phyloP scores from a whole-genome alignment of 53 echinoderm and acorn worm species.

The Echinarachnius parma region DNA sequence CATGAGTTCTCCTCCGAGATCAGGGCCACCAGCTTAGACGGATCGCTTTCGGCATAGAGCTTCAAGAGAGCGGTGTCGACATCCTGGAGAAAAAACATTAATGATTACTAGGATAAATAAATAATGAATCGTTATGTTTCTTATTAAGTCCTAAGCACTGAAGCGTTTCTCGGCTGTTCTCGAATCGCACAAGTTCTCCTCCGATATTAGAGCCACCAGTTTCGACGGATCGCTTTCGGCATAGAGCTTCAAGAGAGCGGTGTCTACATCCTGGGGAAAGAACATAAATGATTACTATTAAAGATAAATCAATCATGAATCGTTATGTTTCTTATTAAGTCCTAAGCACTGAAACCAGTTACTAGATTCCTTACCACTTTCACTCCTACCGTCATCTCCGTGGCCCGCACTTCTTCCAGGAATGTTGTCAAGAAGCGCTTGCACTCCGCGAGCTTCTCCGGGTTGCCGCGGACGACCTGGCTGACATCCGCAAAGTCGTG shows the following conservation, averaged over 20 bases:
- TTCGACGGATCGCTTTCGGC: slow-evolving; percentile 60
- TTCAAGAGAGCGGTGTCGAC: slow-evolving; percentile 89
- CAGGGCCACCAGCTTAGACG: slow-evolving; percentile 56
- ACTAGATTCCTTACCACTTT: slow-evolving; percentile 77
- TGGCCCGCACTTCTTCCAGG: slow-evolving; percentile 70
- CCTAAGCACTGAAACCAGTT: too few species aligned
- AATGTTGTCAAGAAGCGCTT: slow-evolving; percentile 66
- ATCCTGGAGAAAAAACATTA: too few species aligned
- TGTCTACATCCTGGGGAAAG: slow-evolving; percentile 99
- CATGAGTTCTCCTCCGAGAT: slow-evolving; percentile 79
- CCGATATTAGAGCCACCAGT: slow-evolving; percentile 61
- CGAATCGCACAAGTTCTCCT: slow-evolving; percentile 75
- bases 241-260: slow-evolving; percentile 84
- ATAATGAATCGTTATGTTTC: too few species aligned
- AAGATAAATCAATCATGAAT: too few species aligned
- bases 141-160: too few species aligned
- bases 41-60: slow-evolving; percentile 71
- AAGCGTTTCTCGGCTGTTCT: too few species aligned
- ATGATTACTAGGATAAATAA: too few species aligned
- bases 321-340: too few species aligned
- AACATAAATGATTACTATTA: too few species aligned
- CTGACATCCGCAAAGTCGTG: slow-evolving; percentile 94
- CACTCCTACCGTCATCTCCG: slow-evolving; percentile 61
- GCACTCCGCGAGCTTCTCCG: slow-evolving; percentile 58
- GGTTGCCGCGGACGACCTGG: slow-evolving; percentile 66